These are phyloP conservation scores for Ophion ventricosus DNA, from an alignment of 2,888 invertebrate genomes.

Conservation along the genomic window DNA sequence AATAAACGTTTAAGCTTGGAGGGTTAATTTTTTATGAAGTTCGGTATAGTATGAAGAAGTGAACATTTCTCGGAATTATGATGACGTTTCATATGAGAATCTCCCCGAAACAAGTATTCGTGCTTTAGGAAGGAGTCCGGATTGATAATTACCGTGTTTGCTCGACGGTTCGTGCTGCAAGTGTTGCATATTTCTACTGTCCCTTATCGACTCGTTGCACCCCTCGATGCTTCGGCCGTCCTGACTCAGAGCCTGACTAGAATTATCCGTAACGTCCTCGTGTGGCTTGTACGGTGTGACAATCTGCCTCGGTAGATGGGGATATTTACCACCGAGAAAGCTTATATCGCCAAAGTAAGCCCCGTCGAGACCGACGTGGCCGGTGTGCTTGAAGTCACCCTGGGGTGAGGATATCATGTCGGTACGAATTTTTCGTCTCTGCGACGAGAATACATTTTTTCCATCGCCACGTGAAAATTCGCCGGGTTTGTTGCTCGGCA, in stretches of 20 bases:
- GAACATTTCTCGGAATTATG: too few species aligned
- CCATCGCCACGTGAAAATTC: conserved; percentile 85
- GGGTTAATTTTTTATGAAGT: too few species aligned
- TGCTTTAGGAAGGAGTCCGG: not conserved
- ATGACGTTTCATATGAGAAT: not conserved
- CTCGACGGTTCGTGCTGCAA: conserved; percentile 75
- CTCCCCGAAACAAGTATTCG: not conserved
- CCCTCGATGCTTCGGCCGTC: conserved; percentile 72
- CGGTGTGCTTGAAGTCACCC: conserved; percentile 97
- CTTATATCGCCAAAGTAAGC: conserved; percentile 98
- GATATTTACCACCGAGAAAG: conserved; percentile 89
- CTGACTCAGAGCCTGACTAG: conserved; percentile 78
- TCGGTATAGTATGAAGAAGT: too few species aligned
- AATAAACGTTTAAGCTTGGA: too few species aligned
- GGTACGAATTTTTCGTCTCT: conserved; percentile 88
- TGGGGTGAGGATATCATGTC: conserved; percentile 99
- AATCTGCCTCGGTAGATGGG: conserved; percentile 93
- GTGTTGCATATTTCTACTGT: conserved; percentile 75
- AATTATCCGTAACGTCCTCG: conserved; percentile 86
- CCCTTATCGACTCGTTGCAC: conserved; percentile 75
- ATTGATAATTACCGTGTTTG: conserved; percentile 77
- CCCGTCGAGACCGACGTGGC: conserved; percentile 98
- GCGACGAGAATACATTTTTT: conserved; percentile 85
- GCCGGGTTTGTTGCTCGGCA: conserved; percentile 86
- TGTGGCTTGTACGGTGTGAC: conserved; percentile 95